Evolutionary conservation across 2,113 vertebrate species (phyloP), one percentile per base, ranked within the genome.

Genomic region (Synchiropus splendidus): DNA sequence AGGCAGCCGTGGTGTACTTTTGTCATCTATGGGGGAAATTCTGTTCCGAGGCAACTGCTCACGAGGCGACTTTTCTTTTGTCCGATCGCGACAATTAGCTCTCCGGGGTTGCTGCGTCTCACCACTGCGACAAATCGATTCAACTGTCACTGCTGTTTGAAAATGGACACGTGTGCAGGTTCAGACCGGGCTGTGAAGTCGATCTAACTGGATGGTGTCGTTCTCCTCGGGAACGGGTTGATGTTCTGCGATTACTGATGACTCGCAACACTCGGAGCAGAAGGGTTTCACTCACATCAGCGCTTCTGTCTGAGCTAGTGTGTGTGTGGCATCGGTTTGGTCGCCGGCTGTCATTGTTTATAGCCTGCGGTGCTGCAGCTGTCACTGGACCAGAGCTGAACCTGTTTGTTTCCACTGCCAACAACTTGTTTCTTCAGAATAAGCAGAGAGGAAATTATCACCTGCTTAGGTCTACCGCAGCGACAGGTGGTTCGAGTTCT

Each of bases 321-420:
- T 36, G n/a, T 36, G 6, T 67, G 51, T 39, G 63, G 46, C 56
- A 50, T 44, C 16, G 31, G 48, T 48, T 47, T 58, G 50, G 58
- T 34, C 9, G 33, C 42, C 45, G 65, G 45, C 62, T 72, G 75
- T 71, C 72, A 60, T 14, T 41, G 38, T 79, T 78, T 77, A 72
- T 71, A 64, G 67, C 67, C 42, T 61, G 18, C 13, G 54, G 63
- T 17, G 5, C 51, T 42, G 47, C 76, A 81, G 74, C 79, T 81
- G 79, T 77, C 67, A 63, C 51, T 55, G 61, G 60, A 58, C 65
- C 4, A 3, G 27, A 31, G 37, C 50, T 49, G 46, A 68, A 65
- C 62, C 66, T 64, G 48, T 58, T 61, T 51, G 42, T 44, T 21
- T 31, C 9, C 18, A 34, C 46, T 53, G 64, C 54, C 51, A 40